Base-by-base conservation (phyloP, 1,140 invertebrate genomes). In the Drosophila parvula region DNA sequence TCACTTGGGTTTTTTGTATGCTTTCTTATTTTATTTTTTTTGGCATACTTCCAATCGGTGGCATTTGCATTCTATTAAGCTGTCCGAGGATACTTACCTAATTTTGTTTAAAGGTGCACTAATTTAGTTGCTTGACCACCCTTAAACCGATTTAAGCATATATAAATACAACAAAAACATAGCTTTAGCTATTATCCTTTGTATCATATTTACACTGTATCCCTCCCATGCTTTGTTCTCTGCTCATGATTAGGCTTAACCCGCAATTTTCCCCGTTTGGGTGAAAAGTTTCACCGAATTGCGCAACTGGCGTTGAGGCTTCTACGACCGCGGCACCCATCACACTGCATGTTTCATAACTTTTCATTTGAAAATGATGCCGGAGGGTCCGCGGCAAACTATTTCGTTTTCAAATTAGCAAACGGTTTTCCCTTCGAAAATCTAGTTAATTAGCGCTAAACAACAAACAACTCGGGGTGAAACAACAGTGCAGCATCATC, bases 361-460 rank as follows among this genome's bases (percentile, higher is more conserved):
- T 82, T 64, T 76, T 70, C 47, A 45, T 57, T 70, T 50, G 61
- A 62, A 53, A 70, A 69, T 43, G 60, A 57, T n/a, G 47, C 63
- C 36, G 2, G 27, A 69, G 63, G 74, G 74, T 38, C 44, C 32
- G 16, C 18, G 43, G 57, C n/a, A 59, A 75, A 71, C 47, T 79
- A 79, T 79, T 83, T 70, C 60, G 69, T 73, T 80, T 84, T 78
- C 60, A 74, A 84, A 80, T 80, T 84, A 80, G 78, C 78, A 57
- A 84, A 78, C 74, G 59, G 62, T 64, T 80, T 78, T 51, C 47
- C 53, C 73, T 50, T 75, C 47, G 68, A 80, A 84, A 85, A 74
- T 84, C 53, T 48, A 80, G 81, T 84, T 81, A 84, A 84, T 84
- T 84, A 84, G 78, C 57, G 50, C 53, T 28, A 38, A 67, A 67